Conservation (phyloP, 2,797 vertebrate genomes). For the Margarornis squamiger region DNA sequence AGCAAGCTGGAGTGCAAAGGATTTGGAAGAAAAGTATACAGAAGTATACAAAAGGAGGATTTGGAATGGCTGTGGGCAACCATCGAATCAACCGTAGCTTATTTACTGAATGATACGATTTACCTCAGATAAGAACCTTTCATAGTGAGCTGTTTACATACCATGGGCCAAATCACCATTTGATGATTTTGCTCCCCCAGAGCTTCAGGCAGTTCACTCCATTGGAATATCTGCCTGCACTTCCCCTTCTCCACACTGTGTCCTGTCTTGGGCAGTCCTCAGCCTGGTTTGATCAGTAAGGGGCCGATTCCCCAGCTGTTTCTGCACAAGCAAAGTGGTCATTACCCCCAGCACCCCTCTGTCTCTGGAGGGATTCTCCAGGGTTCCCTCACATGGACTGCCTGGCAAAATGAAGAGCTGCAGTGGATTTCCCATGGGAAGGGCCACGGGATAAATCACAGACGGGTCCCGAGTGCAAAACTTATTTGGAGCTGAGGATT, state of each 20-base stretch:
- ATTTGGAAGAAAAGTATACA: conserved; percentile 38
- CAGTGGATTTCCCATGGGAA: background rate
- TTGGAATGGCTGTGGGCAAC: conserved; percentile 71
- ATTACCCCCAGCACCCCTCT: background rate
- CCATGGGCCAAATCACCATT: conserved; percentile 60
- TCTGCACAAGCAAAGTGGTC: background rate
- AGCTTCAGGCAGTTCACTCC: background rate
- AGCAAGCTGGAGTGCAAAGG: conserved; percentile 55
- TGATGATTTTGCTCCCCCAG: background rate
- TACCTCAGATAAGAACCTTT: conserved; percentile 56
- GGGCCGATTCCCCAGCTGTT: background rate
- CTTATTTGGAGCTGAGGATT: background rate
- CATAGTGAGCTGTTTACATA: conserved; percentile 44
- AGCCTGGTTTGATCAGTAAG: background rate
- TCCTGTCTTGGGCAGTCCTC: background rate
- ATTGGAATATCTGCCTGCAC: background rate
- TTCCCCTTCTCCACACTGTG: background rate
- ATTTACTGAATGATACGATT: conserved; percentile 65
- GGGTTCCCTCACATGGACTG: background rate
- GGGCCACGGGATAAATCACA: background rate
- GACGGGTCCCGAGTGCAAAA: background rate
- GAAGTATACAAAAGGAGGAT: background rate
- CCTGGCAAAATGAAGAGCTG: background rate
- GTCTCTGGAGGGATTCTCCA: background rate
- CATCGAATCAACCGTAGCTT: conserved; percentile 73